Evolutionary conservation across 2,113 vertebrate genomes (phyloP).

Genomic region (Leptocoma aspasia): DNA sequence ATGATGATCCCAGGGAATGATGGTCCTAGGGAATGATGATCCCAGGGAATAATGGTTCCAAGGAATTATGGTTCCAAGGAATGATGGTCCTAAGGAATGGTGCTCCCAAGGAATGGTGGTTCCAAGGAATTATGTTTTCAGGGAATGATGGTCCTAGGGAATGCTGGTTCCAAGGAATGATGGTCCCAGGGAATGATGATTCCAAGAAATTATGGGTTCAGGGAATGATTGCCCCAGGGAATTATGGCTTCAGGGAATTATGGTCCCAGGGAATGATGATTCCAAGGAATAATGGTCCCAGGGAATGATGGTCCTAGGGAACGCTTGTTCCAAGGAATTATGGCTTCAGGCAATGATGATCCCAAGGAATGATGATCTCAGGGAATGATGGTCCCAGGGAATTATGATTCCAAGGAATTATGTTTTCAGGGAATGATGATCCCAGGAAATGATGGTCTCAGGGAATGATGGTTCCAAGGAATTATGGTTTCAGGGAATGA

Average conservation of each 20-base stretch:
- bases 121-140: accelerated
- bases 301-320: no score
- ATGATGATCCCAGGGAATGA: no score
- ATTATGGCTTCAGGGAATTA: no score
- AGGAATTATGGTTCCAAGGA: accelerated
- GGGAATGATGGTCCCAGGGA: neutral
- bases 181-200: no score
- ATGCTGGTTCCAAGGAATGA: accelerated
- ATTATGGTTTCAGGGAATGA: no score
- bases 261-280: no score
- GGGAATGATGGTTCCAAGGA: accelerated
- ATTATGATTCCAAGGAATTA: accelerated
- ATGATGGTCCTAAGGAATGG: no score
- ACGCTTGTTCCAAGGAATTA: no score
- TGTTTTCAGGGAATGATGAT: no score
- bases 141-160: accelerated
- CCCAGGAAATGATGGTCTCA: accelerated
- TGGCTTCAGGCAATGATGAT: neutral
- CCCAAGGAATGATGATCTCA: neutral
- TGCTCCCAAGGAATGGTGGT: no score
- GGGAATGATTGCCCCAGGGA: neutral
- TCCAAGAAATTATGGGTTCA: neutral
- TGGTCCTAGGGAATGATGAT: accelerated
- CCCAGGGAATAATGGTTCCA: accelerated
- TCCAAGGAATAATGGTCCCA: no score